These are phyloP conservation scores for Antigone vipio DNA, from an alignment of 2,113 vertebrate species.

Conservation along the genomic window DNA sequence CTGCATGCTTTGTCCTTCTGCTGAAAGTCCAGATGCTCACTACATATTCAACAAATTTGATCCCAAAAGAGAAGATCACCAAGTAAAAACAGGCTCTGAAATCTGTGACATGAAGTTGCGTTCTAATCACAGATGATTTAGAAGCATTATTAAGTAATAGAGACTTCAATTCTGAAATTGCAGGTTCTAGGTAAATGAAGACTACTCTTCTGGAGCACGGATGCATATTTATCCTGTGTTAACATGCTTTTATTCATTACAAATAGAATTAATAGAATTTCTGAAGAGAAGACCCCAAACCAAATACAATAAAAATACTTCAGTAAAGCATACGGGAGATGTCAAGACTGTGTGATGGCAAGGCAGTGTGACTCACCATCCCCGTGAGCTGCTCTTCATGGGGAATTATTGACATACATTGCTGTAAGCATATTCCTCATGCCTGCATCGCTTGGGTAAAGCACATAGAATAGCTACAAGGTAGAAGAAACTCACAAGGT, in stretches of 20 bases:
- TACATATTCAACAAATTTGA: neutral
- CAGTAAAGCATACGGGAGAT: rapidly evolving
- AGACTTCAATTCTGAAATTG: neutral
- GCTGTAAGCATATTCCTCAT: neutral
- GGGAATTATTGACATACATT: neutral
- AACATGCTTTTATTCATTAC: neutral
- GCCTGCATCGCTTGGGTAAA: no score
- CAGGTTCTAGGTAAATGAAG: neutral
- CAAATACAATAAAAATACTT: neutral
- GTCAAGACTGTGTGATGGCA: neutral
- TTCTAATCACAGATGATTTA: neutral
- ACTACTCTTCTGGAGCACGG: neutral
- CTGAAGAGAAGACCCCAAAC: neutral
- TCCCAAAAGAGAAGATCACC: neutral
- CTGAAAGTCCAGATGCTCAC: neutral
- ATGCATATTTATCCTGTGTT: neutral
- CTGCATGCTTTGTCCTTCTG: neutral
- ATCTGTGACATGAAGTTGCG: neutral
- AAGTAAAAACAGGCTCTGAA: neutral
- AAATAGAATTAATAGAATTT: neutral
- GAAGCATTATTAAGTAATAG: neutral
- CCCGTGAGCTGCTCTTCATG: neutral
- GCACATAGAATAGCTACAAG: neutral
- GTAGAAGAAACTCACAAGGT: no score
- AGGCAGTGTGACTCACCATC: neutral